Conservation (phyloP, 2,113 vertebrate species). For the Rhinolophus sinicus region DNA sequence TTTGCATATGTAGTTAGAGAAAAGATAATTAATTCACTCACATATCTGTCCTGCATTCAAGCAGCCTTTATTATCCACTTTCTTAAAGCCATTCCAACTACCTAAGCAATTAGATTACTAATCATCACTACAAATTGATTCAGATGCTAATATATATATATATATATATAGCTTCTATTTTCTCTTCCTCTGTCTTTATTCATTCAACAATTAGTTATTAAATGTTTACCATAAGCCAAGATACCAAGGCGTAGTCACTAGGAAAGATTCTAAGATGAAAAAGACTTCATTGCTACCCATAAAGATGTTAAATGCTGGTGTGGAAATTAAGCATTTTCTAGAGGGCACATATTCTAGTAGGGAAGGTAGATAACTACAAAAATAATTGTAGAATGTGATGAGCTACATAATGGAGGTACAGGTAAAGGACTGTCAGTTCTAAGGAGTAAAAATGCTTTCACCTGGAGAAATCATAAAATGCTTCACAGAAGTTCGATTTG, state of each 20-base stretch:
- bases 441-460: not conserved
- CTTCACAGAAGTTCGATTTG: not conserved
- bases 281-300: not conserved
- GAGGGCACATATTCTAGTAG: not conserved
- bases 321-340: not conserved
- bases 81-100: not conserved
- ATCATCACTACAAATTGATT: not conserved
- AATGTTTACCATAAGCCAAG: not conserved
- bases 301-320: not conserved
- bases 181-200: not conserved
- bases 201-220: not conserved
- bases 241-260: not conserved
- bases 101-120: not conserved
- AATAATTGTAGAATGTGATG: not conserved
- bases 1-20: conserved; percentile 28
- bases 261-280: not conserved
- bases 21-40: not conserved
- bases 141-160: not conserved
- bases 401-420: not conserved
- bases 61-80: not conserved
- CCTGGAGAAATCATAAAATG: not conserved
- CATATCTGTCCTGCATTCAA: not conserved
- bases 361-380: not conserved
- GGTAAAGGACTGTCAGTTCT: not conserved
- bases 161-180: not conserved